Conservation (phyloP, 2,797 vertebrate genomes). For the Chiroxiphia lanceolata region DNA sequence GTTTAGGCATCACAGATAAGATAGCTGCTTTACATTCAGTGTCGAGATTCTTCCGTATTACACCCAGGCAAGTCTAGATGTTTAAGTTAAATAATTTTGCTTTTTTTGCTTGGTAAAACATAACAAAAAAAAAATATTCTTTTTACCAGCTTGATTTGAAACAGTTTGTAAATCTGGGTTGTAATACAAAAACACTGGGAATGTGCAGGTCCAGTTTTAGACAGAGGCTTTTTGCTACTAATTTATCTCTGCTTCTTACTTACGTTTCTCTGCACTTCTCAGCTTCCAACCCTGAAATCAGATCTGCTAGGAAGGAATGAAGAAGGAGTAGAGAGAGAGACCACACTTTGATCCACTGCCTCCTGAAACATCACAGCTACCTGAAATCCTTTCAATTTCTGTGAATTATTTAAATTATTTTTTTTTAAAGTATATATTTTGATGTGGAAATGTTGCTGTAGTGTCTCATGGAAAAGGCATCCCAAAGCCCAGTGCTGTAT, state of each 20-base stretch:
- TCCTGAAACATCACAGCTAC: slow-evolving; percentile 26
- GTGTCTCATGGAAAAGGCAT: neutral
- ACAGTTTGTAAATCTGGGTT: neutral
- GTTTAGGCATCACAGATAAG: neutral
- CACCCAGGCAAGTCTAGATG: neutral
- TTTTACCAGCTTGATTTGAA: neutral
- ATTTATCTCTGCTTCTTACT: neutral
- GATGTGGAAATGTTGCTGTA: slow-evolving; percentile 28
- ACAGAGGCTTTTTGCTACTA: neutral
- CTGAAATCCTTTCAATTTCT: slow-evolving; percentile 15
- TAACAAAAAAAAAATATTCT: neutral
- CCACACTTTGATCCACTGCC: slow-evolving; percentile 17
- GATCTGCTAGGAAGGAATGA: neutral
- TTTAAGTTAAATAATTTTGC: neutral
- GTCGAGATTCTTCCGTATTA: neutral
- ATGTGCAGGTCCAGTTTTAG: neutral
- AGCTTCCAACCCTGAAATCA: neutral
- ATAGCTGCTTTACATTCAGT: neutral
- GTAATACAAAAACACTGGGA: neutral
- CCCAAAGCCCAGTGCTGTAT: neutral
- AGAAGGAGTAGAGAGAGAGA: neutral
- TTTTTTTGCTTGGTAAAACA: neutral
- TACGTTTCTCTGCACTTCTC: neutral
- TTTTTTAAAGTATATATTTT: neutral
- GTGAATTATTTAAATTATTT: slow-evolving; percentile 46